Percentiles rank a stretch among this genome's conserved stretches.
These are phyloP conservation scores for Drosophila neonasuta DNA, from an alignment of 2,888 invertebrate species.

Conservation along the genomic window DNA sequence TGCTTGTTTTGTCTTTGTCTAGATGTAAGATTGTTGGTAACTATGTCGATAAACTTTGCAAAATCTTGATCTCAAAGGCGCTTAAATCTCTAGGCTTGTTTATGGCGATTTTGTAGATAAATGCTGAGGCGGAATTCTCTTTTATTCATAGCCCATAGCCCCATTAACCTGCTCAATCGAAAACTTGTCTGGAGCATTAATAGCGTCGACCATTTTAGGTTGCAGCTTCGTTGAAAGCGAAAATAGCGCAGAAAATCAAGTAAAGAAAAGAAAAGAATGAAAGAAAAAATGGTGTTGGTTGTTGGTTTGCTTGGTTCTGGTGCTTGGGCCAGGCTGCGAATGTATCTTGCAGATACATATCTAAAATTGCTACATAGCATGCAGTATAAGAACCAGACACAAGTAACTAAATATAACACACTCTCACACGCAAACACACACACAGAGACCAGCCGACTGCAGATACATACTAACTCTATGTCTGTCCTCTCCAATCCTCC, in stretches of 20 bases:
- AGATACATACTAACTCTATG: constrained; percentile 33
- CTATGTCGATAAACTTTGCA: neutral
- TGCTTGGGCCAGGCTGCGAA: constrained; percentile 38
- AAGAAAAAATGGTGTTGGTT: constrained; percentile 37
- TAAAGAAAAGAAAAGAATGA: constrained; percentile 2
- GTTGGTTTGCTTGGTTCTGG: constrained; percentile 6
- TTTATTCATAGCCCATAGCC: constrained; percentile 35
- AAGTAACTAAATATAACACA: constrained; percentile 70
- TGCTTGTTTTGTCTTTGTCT: neutral
- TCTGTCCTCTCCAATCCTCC: constrained; percentile 31
- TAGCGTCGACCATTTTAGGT: constrained; percentile 58
- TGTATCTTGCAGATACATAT: constrained; percentile 71
- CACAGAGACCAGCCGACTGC: neutral
- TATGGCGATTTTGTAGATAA: constrained; percentile 8
- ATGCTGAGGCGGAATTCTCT: constrained; percentile 11
- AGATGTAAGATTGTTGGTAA: neutral
- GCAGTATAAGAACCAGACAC: constrained; percentile 68
- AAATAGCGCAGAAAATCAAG: constrained; percentile 59
- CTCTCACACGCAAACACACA: constrained; percentile 28
- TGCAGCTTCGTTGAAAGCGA: constrained; percentile 71
- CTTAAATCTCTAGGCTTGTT: neutral
- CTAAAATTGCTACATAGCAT: constrained; percentile 67
- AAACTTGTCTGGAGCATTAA: constrained; percentile 58
- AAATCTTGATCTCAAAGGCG: neutral
- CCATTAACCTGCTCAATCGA: constrained; percentile 63